Evolutionary conservation across 2,888 invertebrate genomes (phyloP).

Genomic region (Ophraella communa): DNA sequence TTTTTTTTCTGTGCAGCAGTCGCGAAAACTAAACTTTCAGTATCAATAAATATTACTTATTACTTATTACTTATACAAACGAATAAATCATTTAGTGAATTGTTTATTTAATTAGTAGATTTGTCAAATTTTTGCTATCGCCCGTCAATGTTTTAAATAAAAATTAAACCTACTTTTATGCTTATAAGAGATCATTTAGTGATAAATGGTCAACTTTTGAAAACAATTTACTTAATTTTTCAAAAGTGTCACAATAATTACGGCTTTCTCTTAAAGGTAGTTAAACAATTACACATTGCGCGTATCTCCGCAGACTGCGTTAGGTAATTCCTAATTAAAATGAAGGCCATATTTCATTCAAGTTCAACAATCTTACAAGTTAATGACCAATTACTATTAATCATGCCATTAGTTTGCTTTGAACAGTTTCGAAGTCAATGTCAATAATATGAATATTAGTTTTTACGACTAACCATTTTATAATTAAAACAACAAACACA

Average conservation of each 20-base stretch:
- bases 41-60: too few species aligned
- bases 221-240: too few species aligned
- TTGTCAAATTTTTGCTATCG: too few species aligned
- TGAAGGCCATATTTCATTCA: slow-evolving; percentile 19
- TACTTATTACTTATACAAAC: too few species aligned
- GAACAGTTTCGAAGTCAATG: slow-evolving; percentile 27
- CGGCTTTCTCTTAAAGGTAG: not conserved
- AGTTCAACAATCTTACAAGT: slow-evolving; percentile 35
- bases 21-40: too few species aligned
- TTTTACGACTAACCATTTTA: not conserved
- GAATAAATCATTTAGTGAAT: too few species aligned
- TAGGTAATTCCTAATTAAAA: slow-evolving; percentile 19
- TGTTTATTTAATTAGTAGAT: too few species aligned
- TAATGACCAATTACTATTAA: slow-evolving; percentile 32
- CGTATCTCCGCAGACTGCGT: slow-evolving; percentile 2
- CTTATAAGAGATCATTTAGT: too few species aligned
- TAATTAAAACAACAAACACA: not conserved
- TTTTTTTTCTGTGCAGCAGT: too few species aligned
- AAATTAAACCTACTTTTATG: too few species aligned
- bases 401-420: slow-evolving; percentile 32
- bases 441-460: slow-evolving; percentile 20
- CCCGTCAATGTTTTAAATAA: too few species aligned
- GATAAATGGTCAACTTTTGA: too few species aligned
- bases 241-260: not conserved
- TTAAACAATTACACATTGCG: not conserved